phyloP scores from a whole-genome alignment of 2,113 vertebrate genomes.

The Plecturocebus donacophilus region DNA sequence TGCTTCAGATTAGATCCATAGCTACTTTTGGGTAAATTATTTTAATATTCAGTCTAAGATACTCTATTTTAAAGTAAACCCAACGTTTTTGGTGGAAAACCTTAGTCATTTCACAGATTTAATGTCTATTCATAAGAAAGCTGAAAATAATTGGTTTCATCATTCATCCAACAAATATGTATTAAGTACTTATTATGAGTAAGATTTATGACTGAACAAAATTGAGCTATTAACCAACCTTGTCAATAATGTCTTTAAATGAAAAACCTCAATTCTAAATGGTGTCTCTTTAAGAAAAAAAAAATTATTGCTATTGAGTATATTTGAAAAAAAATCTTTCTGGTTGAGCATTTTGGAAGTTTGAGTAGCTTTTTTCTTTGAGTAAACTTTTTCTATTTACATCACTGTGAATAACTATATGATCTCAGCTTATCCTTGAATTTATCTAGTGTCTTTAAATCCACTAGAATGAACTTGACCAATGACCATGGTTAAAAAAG shows the following conservation, averaged over 20 bases:
- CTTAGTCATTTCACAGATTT: not conserved
- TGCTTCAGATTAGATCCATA: not conserved
- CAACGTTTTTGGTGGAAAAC: not conserved
- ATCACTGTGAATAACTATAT: constrained; percentile 33
- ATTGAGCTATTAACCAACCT: not conserved
- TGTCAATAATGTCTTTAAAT: not conserved
- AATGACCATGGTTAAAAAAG: constrained; percentile 52
- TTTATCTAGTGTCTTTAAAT: constrained; percentile 54
- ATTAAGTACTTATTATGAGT: not conserved
- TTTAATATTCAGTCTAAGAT: not conserved
- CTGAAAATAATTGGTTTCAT: not conserved
- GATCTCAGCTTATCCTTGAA: constrained; percentile 59
- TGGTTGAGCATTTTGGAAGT: constrained; percentile 21
- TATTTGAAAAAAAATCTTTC: constrained; percentile 4
- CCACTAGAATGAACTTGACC: constrained; percentile 53
- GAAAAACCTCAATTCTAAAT: not conserved
- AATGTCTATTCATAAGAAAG: not conserved
- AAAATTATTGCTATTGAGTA: not conserved
- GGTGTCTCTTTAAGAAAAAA: constrained; percentile 35
- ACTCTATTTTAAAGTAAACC: not conserved
- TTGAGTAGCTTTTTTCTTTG: not conserved
- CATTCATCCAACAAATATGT: not conserved
- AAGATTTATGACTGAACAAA: not conserved
- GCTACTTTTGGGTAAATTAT: not conserved
- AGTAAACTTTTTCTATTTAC: constrained; percentile 58